Evolutionary conservation across 2,888 invertebrate genomes (phyloP).

Genomic region (Patella depressa): DNA sequence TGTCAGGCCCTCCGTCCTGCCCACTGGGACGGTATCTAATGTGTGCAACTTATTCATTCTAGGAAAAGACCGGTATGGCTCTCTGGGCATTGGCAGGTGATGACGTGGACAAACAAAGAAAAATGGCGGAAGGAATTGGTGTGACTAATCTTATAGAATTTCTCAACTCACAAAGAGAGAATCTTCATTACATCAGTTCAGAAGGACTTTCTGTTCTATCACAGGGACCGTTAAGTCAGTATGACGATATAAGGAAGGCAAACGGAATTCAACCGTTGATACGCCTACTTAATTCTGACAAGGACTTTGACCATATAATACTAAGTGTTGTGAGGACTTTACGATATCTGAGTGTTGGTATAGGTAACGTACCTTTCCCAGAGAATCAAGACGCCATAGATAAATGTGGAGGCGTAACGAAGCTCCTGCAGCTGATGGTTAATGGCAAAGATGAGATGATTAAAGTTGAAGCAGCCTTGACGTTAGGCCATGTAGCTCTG

Average conservation of each 20-base stretch:
- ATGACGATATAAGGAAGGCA: slow-evolving; percentile 61
- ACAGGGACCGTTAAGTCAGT: slow-evolving; percentile 64
- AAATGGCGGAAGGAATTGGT: slow-evolving; percentile 66
- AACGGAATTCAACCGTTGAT: slow-evolving; percentile 67
- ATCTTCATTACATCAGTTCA: slow-evolving; percentile 68
- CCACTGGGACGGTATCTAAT: too few species aligned
- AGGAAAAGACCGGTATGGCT: slow-evolving; percentile 67
- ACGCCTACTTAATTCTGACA: slow-evolving; percentile 60
- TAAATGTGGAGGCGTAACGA: slow-evolving; percentile 63
- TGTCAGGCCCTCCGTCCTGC: too few species aligned
- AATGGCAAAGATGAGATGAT: slow-evolving; percentile 65
- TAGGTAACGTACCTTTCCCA: slow-evolving; percentile 65
- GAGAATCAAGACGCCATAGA: slow-evolving; percentile 64
- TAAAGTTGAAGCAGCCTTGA: slow-evolving; percentile 68
- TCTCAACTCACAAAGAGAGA: slow-evolving; percentile 63
- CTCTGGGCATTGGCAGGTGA: slow-evolving; percentile 69
- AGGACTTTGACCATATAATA: slow-evolving; percentile 62
- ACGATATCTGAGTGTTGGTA: slow-evolving; percentile 65
- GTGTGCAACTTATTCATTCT: slow-evolving; percentile 32
- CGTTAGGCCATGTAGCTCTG: slow-evolving; percentile 65
- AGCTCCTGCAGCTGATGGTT: slow-evolving; percentile 67
- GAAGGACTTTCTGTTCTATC: slow-evolving; percentile 68
- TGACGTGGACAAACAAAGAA: slow-evolving; percentile 58
- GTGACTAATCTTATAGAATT: slow-evolving; percentile 67
- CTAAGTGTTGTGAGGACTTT: slow-evolving; percentile 66